Evolutionary conservation across 23 tunicate species (phyloP).

Genomic region (Styela clava): DNA sequence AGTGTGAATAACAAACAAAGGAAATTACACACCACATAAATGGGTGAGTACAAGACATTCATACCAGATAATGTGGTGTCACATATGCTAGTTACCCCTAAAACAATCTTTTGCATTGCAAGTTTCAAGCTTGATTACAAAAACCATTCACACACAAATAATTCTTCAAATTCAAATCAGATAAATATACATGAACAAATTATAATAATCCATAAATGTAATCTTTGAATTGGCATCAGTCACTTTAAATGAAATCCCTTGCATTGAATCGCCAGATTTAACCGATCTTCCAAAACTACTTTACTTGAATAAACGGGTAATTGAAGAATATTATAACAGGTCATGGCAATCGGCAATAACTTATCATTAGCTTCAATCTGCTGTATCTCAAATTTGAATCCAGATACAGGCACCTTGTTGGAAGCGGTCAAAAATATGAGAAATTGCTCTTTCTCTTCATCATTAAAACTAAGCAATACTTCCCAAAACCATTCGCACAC

Average conservation of each 20-base stretch:
- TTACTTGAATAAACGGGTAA: slow-evolving; percentile 50
- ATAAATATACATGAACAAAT: too few species aligned
- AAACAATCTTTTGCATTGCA: too few species aligned
- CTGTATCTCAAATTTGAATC: slow-evolving; percentile 55
- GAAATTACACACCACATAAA: too few species aligned
- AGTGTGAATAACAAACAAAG: too few species aligned
- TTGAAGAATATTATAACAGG: slow-evolving; percentile 83
- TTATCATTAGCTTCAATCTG: background rate
- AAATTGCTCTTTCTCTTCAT: slow-evolving; percentile 69
- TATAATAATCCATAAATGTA: too few species aligned
- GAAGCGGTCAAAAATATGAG: slow-evolving; percentile 39
- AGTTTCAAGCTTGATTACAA: too few species aligned
- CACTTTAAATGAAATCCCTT: slow-evolving; percentile 68
- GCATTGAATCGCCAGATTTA: slow-evolving; percentile 48
- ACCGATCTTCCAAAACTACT: slow-evolving; percentile 32
- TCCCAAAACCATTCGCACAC: slow-evolving; percentile 65
- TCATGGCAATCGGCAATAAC: slow-evolving; percentile 84
- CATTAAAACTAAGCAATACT: slow-evolving; percentile 59
- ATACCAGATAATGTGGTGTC: too few species aligned
- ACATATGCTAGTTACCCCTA: too few species aligned
- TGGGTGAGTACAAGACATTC: too few species aligned
- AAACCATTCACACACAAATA: too few species aligned
- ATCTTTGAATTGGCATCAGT: too few species aligned
- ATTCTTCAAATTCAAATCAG: too few species aligned
- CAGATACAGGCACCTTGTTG: slow-evolving; percentile 26